phyloP scores from a whole-genome alignment of 2,113 vertebrate genomes.

The Dendrocopos noguchii region DNA sequence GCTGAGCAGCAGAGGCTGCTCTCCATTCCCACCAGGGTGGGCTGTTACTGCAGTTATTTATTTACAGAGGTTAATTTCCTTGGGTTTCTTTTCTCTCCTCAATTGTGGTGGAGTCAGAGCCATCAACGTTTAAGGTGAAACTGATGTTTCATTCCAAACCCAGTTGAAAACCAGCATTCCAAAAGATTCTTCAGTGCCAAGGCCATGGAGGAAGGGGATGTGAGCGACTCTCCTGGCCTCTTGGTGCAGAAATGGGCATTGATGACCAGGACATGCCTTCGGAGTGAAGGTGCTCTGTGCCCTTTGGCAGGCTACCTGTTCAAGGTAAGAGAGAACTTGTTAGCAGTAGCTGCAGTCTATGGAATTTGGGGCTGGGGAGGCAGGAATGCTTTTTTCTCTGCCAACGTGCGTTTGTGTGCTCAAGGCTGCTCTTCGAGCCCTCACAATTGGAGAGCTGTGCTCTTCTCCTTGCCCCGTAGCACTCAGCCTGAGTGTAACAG shows the following conservation, averaged over 20 bases:
- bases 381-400: too few relatives aligned
- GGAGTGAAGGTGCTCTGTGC: neutral
- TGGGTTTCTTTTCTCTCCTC: neutral
- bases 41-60: neutral
- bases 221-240: neutral
- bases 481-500: neutral
- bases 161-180: neutral
- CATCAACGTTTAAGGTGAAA: neutral
- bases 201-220: neutral
- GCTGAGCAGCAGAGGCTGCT: neutral
- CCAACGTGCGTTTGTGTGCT: neutral
- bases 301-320: neutral
- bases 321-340: neutral
- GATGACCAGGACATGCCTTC: neutral
- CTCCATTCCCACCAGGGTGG: neutral
- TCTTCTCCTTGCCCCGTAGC: slow-evolving; percentile 1
- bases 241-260: neutral
- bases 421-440: neutral
- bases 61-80: neutral
- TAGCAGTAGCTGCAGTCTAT: neutral
- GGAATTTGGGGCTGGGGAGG: rapidly evolving
- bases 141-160: neutral
- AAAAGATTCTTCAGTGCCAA: neutral
- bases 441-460: neutral
- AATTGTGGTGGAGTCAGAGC: neutral